Conservation (phyloP, 2,888 invertebrate species). For the Noctua janthina region DNA sequence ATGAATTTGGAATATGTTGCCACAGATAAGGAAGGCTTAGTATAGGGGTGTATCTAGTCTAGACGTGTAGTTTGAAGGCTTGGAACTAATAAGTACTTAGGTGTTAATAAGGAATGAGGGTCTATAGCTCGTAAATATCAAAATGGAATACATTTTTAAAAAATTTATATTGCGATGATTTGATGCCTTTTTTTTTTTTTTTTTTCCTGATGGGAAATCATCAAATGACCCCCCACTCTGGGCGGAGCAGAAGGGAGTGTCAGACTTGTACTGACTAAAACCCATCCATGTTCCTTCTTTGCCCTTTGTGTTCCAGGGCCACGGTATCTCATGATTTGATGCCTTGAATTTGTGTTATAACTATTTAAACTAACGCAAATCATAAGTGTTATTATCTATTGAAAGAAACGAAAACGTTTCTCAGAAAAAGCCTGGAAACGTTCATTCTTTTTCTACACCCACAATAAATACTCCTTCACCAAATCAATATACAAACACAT, state of each 20-base stretch:
- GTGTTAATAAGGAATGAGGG: neutral
- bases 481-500: slow-evolving; percentile 27
- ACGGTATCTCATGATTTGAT: neutral
- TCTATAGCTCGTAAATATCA: neutral
- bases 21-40: slow-evolving; percentile 55
- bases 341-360: neutral
- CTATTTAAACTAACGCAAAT: neutral
- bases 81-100: neutral
- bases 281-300: no score
- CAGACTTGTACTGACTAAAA: no score
- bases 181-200: no score
- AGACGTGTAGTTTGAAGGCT: slow-evolving; percentile 18
- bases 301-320: no score
- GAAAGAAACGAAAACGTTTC: neutral
- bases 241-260: no score
- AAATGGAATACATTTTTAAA: neutral
- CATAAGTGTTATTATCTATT: neutral
- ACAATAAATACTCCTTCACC: neutral
- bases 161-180: neutral
- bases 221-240: no score
- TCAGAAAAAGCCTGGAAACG: neutral
- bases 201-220: no score
- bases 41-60: slow-evolving; percentile 41
- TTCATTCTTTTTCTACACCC: neutral
- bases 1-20: slow-evolving; percentile 70